Base-by-base conservation (phyloP, 2,888 invertebrate species). In the Selenia dentaria region DNA sequence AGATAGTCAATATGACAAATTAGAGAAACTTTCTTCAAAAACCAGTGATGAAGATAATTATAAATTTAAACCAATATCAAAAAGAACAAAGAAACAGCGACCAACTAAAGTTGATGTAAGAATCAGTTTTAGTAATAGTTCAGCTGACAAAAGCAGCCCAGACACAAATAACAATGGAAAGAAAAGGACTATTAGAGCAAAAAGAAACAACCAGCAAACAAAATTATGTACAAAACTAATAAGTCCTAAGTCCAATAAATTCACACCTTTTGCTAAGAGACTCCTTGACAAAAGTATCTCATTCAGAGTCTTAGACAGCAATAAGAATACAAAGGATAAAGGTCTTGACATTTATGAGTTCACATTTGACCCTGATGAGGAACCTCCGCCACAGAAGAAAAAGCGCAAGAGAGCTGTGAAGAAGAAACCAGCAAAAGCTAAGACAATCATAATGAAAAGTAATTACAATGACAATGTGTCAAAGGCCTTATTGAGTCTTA, bases 361-460 rank as follows among this genome's bases (percentile, higher is more conserved):
- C 40, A 89, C 89, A 10, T 91, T 69, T 73, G 86, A 91, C 52
- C 90, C 91, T 0, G 69, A 70, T 50, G 87, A 90, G 32, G 90
- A 91, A 64, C 89, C 90, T 6, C 60, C 73, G 37, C 79, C 79
- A 10, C 70, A 72, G 32, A 89, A 89, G 60, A 90, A 87, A 53
- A 90, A 88, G 53, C 71, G 70, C 6, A 88, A 80, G 50, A 80
- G 62, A 37, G 54, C 57, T 10, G 61, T 67, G 1, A 75, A 66
- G 28, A 86, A 75, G 54, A 75, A 63, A 49, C 69, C 67, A 31
- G 43, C 68, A 0, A 82, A 82, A 55, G 72, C 79, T 1, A 87
- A 78, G 66, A 64, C 20, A 11, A 54, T 71, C 22, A 38, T 67
- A 4, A 54, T 72, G 2, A 84, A 80, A 50, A 77, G 67, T 49